phyloP scores from a whole-genome alignment of 2,888 invertebrate species.

The Pammene aurita region DNA sequence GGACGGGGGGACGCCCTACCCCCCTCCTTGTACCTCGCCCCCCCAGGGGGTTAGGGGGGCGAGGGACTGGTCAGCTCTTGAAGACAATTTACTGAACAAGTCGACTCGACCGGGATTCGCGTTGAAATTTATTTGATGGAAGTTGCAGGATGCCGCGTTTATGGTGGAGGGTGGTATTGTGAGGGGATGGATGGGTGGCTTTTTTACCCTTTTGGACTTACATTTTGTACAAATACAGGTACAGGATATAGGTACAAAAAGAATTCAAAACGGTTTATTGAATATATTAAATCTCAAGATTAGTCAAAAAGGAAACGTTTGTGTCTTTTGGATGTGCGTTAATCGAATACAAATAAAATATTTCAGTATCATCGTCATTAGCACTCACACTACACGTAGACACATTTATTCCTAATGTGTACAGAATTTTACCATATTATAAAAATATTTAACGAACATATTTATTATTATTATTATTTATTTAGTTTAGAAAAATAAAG shows the following conservation, averaged over 20 bases:
- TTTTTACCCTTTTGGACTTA: slow-evolving; percentile 15
- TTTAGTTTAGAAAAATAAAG: too few relatives aligned
- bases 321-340: too few relatives aligned
- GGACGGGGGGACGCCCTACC: slow-evolving; percentile 76
- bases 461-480: too few relatives aligned
- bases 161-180: slow-evolving; percentile 54
- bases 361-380: too few relatives aligned
- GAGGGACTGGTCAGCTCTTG: slow-evolving; percentile 78
- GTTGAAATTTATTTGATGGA: slow-evolving; percentile 79
- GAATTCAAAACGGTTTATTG: neutral
- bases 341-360: too few relatives aligned
- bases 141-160: slow-evolving; percentile 59
- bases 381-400: too few relatives aligned
- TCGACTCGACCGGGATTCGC: slow-evolving; percentile 72
- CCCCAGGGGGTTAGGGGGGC: slow-evolving; percentile 50
- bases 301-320: neutral
- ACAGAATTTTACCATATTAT: too few relatives aligned
- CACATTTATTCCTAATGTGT: too few relatives aligned
- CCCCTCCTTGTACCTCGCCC: slow-evolving; percentile 47
- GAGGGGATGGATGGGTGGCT: slow-evolving; percentile 28
- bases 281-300: neutral
- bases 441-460: too few relatives aligned
- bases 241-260: slow-evolving; percentile 6
- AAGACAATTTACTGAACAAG: slow-evolving; percentile 82
- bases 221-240: neutral